Evolutionary conservation across 1,140 invertebrate genomes (phyloP), one percentile per base, ranked within the genome.

Genomic region (Cotesia glomerata): DNA sequence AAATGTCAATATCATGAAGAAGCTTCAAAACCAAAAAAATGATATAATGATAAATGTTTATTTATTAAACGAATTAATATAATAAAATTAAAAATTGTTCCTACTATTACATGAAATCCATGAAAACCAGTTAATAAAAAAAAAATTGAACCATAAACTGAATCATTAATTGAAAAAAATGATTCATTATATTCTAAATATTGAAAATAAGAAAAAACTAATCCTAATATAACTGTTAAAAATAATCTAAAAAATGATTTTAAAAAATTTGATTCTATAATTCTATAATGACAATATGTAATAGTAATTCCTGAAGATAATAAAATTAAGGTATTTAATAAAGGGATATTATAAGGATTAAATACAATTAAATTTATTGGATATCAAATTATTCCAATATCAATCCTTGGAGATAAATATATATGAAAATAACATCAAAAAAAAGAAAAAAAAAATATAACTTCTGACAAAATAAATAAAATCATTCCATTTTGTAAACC

Each of bases 1-100:
- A 93, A 93, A 85, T 93, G 91, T 90, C 91, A 93, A 75, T 93
- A 93, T 91, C 91, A 92, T 34, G 90, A 88, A 68, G 90, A 89
- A 69, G 89, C 89, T 89, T 93, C 91, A 88, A 93, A 92, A 76
- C 90, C 89, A 83, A 92, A 90, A 80, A 92, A 90, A 82, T 93
- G 90, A 64, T 71, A 85, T 77, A 69, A 85, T 61, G 89, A 90
- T 81, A 92, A 91, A 77, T 92, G 89, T 65, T 84, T 80, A 70
- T 79, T 81, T 72, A 83, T 76, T 73, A 89, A 80, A 54, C 91
- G 90, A 62, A 89, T 66, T 76, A 90, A 85, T 81, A 85, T 89
- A 56, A 89, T 69, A 76, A 89, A 63, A 84, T 92, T 80, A 83
- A 93, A 93, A 63, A 88, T 86, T 65, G 90, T 89, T 77, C 91